phyloP scores from a whole-genome alignment of 2,797 vertebrate genomes.

The Macropodus opercularis region DNA sequence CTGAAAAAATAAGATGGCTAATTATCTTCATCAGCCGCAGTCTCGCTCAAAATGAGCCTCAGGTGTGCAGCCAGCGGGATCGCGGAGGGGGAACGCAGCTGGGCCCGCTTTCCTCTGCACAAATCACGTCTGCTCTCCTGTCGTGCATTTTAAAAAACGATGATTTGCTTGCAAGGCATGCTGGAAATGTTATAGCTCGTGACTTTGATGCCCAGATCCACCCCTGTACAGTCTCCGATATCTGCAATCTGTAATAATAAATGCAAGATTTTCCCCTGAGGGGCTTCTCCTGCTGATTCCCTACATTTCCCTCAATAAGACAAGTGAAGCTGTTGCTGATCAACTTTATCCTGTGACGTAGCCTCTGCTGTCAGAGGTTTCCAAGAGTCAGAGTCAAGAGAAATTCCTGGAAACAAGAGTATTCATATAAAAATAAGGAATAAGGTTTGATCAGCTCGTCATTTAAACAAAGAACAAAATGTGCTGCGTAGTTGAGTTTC shows the following conservation, averaged over 20 bases:
- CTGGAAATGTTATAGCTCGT: conserved; percentile 9
- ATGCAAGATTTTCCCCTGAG: background rate
- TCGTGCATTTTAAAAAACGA: conserved; percentile 59
- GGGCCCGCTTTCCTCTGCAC: conserved; percentile 49
- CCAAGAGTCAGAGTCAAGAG: background rate
- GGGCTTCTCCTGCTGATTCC: conserved; percentile 17
- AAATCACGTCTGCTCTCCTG: conserved; percentile 51
- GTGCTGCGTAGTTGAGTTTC: background rate
- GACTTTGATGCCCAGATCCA: conserved; percentile 33
- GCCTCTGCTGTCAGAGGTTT: background rate
- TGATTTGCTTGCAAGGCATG: conserved; percentile 38
- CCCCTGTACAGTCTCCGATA: conserved; percentile 11
- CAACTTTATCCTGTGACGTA: background rate
- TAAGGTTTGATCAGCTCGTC: background rate
- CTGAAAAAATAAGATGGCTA: conserved; percentile 42
- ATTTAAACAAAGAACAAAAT: background rate
- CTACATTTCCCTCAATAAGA: conserved; percentile 12
- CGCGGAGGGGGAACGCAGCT: conserved; percentile 59
- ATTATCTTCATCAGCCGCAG: conserved; percentile 74
- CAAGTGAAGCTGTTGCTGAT: conserved; percentile 1
- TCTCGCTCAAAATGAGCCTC: conserved; percentile 68
- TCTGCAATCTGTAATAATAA: conserved; percentile 17
- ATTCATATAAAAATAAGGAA: background rate
- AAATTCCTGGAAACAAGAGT: background rate
- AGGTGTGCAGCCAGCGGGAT: conserved; percentile 63